Evolutionary conservation across 2,797 vertebrate species (phyloP), one percentile per base, ranked within the genome.

Genomic region (Sebastes oblongus): DNA sequence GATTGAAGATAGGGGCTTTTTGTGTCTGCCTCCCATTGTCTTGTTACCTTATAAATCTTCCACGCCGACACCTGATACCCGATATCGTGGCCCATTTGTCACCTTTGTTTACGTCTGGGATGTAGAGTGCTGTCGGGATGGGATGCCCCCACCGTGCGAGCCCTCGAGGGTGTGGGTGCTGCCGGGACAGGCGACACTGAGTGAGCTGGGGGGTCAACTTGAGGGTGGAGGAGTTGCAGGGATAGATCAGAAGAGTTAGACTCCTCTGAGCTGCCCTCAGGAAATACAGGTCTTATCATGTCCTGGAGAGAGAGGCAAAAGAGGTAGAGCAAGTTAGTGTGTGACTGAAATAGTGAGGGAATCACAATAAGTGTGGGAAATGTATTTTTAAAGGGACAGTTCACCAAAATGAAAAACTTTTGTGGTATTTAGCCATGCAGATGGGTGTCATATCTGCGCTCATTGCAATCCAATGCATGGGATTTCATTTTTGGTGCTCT

Each of bases 31-130:
- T 82, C 78, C 87, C 83, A 92, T 94, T 94, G 93, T 94, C 85
- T 91, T 79, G 81, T 84, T 84, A 91, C 88, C 85, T 92, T 91
- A 92, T 92, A 92, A 92, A 92, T 94, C 89, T 90, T 89, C 86
- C 58, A 42, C 66, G 77, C 67, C 29, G 81, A 95, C 92, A 95
- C 92, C 88, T 88, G 92, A 95, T 85, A 94, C 75, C 77, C 82
- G 88, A 86, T 87, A 90, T 82, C 78, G 56, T 27, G 72, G 75
- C 66, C 85, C 91, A 94, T 96, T 95, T 94, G 92, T 95, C 91
- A 93, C 76, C 72, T 24, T 8, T 95, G 93, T 95, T 95, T 95
- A 92, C 71, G 86, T 95, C 92, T 94, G 89, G 90, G 89, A 87
- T 87, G 83, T 66, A 59, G 82, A 88, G 81, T 74, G 87, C 77